Conservation (phyloP, 1,140 invertebrate species). For the Leptinotarsa undecemlineata region DNA sequence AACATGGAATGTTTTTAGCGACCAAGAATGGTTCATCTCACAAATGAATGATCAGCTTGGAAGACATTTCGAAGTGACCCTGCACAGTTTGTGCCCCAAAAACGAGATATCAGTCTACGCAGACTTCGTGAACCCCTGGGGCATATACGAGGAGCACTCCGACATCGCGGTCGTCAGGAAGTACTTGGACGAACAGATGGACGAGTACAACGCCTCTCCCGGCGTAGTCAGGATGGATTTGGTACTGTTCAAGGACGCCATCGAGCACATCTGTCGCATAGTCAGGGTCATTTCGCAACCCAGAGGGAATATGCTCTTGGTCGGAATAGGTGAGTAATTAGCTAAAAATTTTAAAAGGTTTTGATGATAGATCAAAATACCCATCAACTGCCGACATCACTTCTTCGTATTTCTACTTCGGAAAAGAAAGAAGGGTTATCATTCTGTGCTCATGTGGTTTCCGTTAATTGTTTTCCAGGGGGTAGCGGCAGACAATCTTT, state of each 20-base stretch:
- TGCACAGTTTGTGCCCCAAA: slow-evolving; percentile 77
- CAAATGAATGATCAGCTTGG: slow-evolving; percentile 74
- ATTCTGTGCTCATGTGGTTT: no score
- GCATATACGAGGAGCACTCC: slow-evolving; percentile 73
- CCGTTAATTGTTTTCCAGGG: slow-evolving; percentile 55
- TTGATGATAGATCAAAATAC: no score
- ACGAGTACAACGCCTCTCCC: slow-evolving; percentile 78
- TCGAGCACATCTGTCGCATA: slow-evolving; percentile 81
- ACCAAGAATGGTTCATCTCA: slow-evolving; percentile 74
- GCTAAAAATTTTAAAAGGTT: not conserved
- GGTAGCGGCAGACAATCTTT: slow-evolving; percentile 85
- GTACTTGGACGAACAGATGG: slow-evolving; percentile 69
- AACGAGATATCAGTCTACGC: slow-evolving; percentile 77
- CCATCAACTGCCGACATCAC: no score
- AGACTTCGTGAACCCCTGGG: slow-evolving; percentile 74
- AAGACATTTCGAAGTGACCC: slow-evolving; percentile 75
- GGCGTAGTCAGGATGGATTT: slow-evolving; percentile 77
- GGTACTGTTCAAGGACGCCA: slow-evolving; percentile 81
- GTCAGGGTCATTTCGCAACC: slow-evolving; percentile 81
- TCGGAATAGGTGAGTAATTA: slow-evolving; percentile 69
- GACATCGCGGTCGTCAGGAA: slow-evolving; percentile 65
- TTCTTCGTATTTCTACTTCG: no score
- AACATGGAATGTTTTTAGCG: slow-evolving; percentile 56
- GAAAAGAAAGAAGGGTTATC: no score
- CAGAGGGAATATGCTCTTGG: slow-evolving; percentile 78